phyloP scores from a whole-genome alignment of 2,797 vertebrate genomes.

The Apogon talboti region DNA sequence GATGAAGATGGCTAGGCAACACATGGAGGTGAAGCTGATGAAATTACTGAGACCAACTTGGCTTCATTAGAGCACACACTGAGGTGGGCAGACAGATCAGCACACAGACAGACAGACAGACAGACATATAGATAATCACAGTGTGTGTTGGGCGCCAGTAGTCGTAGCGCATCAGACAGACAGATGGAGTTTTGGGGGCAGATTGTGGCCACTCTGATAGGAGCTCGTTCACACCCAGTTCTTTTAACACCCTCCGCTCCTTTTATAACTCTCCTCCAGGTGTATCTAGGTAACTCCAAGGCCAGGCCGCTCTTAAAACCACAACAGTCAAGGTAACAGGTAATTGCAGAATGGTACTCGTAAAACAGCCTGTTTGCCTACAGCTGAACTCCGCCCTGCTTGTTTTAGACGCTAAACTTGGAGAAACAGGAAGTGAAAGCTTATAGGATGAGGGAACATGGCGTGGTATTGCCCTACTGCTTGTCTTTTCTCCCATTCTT shows the following conservation, averaged over 20 bases:
- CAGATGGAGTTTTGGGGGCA: slow-evolving; percentile 60
- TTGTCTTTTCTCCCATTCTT: not conserved
- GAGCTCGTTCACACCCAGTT: slow-evolving; percentile 53
- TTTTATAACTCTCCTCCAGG: slow-evolving; percentile 84
- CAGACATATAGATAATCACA: slow-evolving; percentile 36
- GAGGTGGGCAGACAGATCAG: slow-evolving; percentile 42
- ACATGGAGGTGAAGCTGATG: slow-evolving; percentile 50
- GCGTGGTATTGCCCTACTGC: not conserved
- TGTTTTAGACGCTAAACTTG: slow-evolving; percentile 43
- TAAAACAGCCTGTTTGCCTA: slow-evolving; percentile 86
- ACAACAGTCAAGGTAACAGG: slow-evolving; percentile 88
- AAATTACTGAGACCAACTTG: slow-evolving; percentile 39
- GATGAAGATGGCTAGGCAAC: slow-evolving; percentile 23
- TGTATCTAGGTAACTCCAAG: slow-evolving; percentile 91
- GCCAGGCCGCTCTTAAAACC: slow-evolving; percentile 86
- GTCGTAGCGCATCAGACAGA: slow-evolving; percentile 41
- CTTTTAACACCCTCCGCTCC: slow-evolving; percentile 67
- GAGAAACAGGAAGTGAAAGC: slow-evolving; percentile 30
- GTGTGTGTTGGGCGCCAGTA: slow-evolving; percentile 52
- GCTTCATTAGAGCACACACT: slow-evolving; percentile 49
- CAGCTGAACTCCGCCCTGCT: slow-evolving; percentile 64
- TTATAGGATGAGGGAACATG: slow-evolving; percentile 25
- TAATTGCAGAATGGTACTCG: slow-evolving; percentile 83
- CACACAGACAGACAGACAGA: slow-evolving; percentile 15
- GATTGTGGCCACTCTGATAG: slow-evolving; percentile 55